Evolutionary conservation across 2,888 invertebrate genomes (phyloP), one percentile per base, ranked within the genome.

Genomic region (Volucella bombylans): DNA sequence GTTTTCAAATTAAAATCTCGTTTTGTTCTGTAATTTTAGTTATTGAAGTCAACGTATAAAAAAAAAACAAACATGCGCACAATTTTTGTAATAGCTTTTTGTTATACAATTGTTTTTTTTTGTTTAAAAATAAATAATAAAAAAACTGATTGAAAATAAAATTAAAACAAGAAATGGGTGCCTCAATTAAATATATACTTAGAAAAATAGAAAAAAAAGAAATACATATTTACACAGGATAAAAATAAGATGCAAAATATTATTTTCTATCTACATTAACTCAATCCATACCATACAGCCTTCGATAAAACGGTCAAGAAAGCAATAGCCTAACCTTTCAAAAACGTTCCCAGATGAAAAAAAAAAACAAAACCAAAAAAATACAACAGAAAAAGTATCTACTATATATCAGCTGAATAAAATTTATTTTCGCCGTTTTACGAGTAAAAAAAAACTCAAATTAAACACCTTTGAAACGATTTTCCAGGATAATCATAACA

Each of bases 161-260:
- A 76, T 78, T 88, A 88, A 88, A 89, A 89, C 90, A 89, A 90
- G 89, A 90, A 91, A 90, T 90, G 88, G 91, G 91, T 91, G 91
- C 91, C 91, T 91, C 90, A 90, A 90, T 86, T 81, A 81, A 87
- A 86, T 87, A 85, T 87, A 90, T 90, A 90, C 59, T 89, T 89
- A 38, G 69, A 68, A 78, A 47, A 45, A 41, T 67, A 65, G 74
- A 62, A 38, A 83, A 86, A 77, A 68, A 76, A 79, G 68, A 86
- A 87, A 77, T 64, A 87, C 87, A 87, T 85, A 80, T 80, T 72
- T 62, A 81, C 83, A 86, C 82, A 86, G 57, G 59, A 65, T 62
- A 64, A 47, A 72, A 82, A 68, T 52, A 43, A 45, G 64, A 55
- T 23, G 43, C 43, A 47, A 65, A 54, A 54, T 72, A 67, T 59